These are phyloP conservation scores for Parnassius glacialis DNA, from an alignment of 2,888 invertebrate species.

Conservation along the genomic window DNA sequence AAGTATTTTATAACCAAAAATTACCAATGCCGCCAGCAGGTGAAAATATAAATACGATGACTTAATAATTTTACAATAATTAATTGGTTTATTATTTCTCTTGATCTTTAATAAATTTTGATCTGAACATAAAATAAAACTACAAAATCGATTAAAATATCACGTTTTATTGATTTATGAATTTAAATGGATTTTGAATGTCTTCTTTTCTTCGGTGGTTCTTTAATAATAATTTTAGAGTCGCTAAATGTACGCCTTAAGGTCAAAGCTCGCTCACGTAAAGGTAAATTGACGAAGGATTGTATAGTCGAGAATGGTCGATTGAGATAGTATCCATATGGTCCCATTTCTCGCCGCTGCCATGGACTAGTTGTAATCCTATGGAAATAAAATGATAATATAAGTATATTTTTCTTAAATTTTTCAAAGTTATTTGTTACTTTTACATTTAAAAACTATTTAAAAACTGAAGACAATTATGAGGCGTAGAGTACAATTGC, in stretches of 20 bases:
- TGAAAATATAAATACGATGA: too few species aligned
- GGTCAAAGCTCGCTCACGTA: constrained; percentile 41
- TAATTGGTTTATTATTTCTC: too few species aligned
- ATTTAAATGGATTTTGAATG: constrained; percentile 65
- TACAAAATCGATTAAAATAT: not conserved
- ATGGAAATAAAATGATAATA: constrained; percentile 26
- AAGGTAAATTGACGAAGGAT: constrained; percentile 39
- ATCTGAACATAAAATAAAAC: not conserved
- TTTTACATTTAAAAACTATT: too few species aligned
- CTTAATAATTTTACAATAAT: too few species aligned
- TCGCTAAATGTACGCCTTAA: constrained; percentile 63
- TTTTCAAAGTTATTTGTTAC: too few species aligned
- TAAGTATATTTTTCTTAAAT: too few species aligned
- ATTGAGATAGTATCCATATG: constrained; percentile 81
- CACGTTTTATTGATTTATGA: too few species aligned
- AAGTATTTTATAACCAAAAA: too few species aligned
- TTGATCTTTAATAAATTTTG: too few species aligned
- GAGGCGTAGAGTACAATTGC: too few species aligned
- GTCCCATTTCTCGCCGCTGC: constrained; percentile 81
- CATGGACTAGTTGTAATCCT: constrained; percentile 82
- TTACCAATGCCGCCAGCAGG: too few species aligned
- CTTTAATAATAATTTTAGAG: constrained; percentile 56
- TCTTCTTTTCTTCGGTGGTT: constrained; percentile 58
- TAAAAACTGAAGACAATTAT: too few species aligned
- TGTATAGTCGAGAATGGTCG: constrained; percentile 61